Evolutionary conservation across 2,888 invertebrate species (phyloP).

Genomic region (Bhutanitis thaidina): DNA sequence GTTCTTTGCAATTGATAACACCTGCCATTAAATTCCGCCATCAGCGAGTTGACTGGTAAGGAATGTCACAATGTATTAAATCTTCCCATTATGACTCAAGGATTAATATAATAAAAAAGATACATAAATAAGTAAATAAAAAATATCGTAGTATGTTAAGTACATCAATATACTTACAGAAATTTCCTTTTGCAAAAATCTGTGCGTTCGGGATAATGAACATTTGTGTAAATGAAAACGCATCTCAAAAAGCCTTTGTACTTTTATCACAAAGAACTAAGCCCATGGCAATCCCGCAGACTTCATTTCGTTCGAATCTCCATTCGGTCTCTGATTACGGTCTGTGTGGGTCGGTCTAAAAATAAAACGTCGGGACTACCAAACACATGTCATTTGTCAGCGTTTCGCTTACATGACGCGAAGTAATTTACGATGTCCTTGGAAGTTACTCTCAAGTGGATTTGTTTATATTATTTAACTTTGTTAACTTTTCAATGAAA

Average conservation of each 20-base stretch:
- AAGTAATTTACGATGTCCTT: constrained; percentile 57
- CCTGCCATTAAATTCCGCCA: no score
- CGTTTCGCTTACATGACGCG: constrained; percentile 57
- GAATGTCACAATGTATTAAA: no score
- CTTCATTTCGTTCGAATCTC: constrained; percentile 22
- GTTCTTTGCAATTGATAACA: no score
- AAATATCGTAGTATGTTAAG: no score
- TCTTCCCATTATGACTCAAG: no score
- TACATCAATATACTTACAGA: no score
- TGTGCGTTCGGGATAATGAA: no score
- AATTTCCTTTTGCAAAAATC: no score
- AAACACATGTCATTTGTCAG: constrained; percentile 72
- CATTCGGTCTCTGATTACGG: constrained; percentile 45
- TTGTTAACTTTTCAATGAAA: background rate
- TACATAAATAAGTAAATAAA: no score
- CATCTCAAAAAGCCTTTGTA: constrained; percentile 17
- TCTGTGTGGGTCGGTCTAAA: constrained; percentile 50
- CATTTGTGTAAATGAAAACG: no score
- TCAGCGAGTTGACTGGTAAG: no score
- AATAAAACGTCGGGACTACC: constrained; percentile 50
- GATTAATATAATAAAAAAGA: no score
- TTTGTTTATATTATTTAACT: constrained; percentile 14
- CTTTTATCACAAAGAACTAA: constrained; percentile 19
- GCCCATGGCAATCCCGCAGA: constrained; percentile 22
- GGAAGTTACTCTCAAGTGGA: constrained; percentile 41